Percentiles rank a stretch among this genome's conserved stretches.
phyloP scores from a whole-genome alignment of 2,113 vertebrate genomes.

The Myrmecobius fasciatus region DNA sequence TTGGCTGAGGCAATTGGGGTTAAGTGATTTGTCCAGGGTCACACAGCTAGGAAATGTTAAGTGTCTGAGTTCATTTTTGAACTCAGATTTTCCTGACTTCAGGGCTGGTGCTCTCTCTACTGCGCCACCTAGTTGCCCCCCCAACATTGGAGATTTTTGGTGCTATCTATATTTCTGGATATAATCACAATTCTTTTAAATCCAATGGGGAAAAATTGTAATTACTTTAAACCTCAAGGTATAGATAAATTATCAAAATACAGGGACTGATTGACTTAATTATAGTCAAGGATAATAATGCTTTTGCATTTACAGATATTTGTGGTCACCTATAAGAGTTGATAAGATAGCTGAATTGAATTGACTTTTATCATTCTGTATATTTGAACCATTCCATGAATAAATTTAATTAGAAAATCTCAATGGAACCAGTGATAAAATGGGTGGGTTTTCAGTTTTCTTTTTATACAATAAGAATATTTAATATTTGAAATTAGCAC shows the following conservation, averaged over 20 bases:
- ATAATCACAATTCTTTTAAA: background rate
- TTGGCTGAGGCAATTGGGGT: too few relatives aligned
- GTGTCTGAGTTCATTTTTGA: too few relatives aligned
- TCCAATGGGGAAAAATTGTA: background rate
- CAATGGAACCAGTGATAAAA: background rate
- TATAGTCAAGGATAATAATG: background rate
- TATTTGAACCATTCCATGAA: slow-evolving; percentile 41
- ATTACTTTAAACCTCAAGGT: slow-evolving; percentile 1
- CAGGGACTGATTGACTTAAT: background rate
- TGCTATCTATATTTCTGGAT: background rate
- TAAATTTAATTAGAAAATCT: slow-evolving; percentile 30
- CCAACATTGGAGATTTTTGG: background rate
- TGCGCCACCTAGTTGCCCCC: too few relatives aligned
- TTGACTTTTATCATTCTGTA: slow-evolving; percentile 31
- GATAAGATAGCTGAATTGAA: slow-evolving; percentile 26
- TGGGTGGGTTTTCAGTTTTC: background rate
- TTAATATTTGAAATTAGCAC: slow-evolving; percentile 41
- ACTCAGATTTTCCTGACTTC: too few relatives aligned
- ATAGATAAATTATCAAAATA: slow-evolving; percentile 8
- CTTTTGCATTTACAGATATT: background rate
- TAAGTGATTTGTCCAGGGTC: too few relatives aligned
- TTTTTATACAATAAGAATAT: slow-evolving; percentile 42
- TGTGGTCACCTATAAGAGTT: slow-evolving; percentile 9
- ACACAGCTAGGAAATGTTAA: too few relatives aligned
- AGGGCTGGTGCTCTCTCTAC: too few relatives aligned